phyloP scores from a whole-genome alignment of 2,797 vertebrate genomes.

The Passerculus sandwichensis region DNA sequence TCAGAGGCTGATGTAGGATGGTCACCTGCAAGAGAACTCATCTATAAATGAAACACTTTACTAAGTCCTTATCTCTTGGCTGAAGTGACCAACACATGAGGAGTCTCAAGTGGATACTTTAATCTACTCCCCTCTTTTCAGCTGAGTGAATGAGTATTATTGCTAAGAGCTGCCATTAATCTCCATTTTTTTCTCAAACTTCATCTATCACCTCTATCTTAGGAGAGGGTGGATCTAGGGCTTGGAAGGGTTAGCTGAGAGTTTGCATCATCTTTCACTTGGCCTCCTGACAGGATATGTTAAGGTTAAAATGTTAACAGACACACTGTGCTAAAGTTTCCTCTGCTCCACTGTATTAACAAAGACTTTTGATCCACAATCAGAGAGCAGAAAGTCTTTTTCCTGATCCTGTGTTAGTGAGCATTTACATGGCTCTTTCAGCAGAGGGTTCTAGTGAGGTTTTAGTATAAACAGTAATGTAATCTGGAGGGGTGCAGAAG shows the following conservation, averaged over 20 bases:
- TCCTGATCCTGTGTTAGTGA: not conserved
- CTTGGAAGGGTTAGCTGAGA: not conserved
- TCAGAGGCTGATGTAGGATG: not conserved
- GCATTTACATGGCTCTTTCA: not conserved
- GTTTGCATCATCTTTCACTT: not conserved
- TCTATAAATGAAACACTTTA: not conserved
- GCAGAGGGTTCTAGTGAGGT: not conserved
- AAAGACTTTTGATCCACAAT: not conserved
- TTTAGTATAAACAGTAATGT: not conserved
- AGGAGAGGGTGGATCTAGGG: not conserved
- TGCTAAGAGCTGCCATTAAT: not conserved
- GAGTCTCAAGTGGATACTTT: not conserved
- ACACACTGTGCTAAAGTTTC: not conserved
- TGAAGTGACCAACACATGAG: not conserved
- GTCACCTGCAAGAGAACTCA: not conserved
- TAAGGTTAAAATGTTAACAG: not conserved
- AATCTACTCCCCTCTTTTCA: not conserved
- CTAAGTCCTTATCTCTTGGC: not conserved
- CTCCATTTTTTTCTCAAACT: not conserved
- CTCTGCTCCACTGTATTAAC: not conserved
- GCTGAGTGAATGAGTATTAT: not conserved
- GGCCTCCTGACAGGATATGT: not conserved
- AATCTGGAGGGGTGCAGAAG: not conserved
- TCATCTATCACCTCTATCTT: not conserved
- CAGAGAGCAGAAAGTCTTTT: not conserved